Percentiles rank a stretch among this genome's conserved stretches.
These are phyloP conservation scores for Drosophila sp. DNA, from an alignment of 1,140 invertebrate species.

Conservation along the genomic window DNA sequence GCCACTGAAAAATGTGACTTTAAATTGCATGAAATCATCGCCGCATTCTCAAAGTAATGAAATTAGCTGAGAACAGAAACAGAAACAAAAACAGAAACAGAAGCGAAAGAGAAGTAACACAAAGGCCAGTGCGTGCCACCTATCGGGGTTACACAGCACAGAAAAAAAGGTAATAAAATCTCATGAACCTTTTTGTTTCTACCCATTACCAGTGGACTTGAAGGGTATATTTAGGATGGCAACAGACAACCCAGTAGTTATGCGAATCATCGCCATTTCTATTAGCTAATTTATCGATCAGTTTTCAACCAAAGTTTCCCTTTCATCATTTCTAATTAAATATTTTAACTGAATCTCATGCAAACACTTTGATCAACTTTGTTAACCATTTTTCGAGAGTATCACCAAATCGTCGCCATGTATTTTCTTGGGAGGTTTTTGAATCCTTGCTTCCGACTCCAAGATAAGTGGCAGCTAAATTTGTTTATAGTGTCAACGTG, in stretches of 20 bases:
- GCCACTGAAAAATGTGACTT: slow-evolving; percentile 76
- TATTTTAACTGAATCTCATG: too few species aligned
- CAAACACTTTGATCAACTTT: too few species aligned
- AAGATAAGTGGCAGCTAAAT: slow-evolving; percentile 26
- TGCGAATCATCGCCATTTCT: too few species aligned
- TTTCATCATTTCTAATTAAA: too few species aligned
- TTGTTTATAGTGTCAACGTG: slow-evolving; percentile 60
- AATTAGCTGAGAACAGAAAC: slow-evolving; percentile 55
- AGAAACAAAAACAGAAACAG: slow-evolving; percentile 38
- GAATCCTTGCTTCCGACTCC: not conserved
- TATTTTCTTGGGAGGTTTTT: not conserved
- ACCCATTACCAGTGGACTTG: not conserved
- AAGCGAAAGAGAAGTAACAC: slow-evolving; percentile 31
- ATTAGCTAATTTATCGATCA: too few species aligned
- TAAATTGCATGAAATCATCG: slow-evolving; percentile 82
- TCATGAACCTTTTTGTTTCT: slow-evolving; percentile 9
- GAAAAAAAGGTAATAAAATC: slow-evolving; percentile 18
- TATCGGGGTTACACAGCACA: slow-evolving; percentile 39
- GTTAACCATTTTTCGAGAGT: too few species aligned
- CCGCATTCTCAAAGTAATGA: slow-evolving; percentile 75
- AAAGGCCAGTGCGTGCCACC: slow-evolving; percentile 51
- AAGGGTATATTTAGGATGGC: not conserved
- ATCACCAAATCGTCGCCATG: not conserved
- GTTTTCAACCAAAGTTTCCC: too few species aligned
- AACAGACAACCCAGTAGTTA: too few species aligned